phyloP scores from a whole-genome alignment of 1,140 invertebrate species.

The Chrysopa pallens region DNA sequence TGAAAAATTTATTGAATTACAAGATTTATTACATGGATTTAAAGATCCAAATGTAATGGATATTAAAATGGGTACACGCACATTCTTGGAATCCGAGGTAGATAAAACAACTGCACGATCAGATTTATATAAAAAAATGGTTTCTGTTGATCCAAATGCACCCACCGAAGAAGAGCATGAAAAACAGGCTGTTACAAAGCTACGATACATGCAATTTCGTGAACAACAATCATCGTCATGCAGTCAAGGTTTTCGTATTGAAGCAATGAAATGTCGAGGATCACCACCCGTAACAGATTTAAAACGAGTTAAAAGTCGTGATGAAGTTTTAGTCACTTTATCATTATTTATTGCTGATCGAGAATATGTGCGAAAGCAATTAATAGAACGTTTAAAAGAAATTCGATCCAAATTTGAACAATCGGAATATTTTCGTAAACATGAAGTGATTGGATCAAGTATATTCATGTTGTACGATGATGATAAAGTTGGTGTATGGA shows the following conservation, averaged over 20 bases:
- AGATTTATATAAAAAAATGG: constrained; percentile 84
- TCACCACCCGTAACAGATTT: constrained; percentile 54
- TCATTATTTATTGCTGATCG: constrained; percentile 55
- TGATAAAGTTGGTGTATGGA: constrained; percentile 71
- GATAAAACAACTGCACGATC: constrained; percentile 56
- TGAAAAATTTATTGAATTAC: constrained; percentile 78
- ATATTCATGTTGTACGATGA: constrained; percentile 87
- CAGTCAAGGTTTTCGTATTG: constrained; percentile 85
- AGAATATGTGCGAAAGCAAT: constrained; percentile 41
- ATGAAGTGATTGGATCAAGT: constrained; percentile 91
- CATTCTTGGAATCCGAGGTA: constrained; percentile 88
- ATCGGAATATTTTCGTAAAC: constrained; percentile 71
- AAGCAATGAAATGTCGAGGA: constrained; percentile 77
- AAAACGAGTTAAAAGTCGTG: constrained; percentile 54
- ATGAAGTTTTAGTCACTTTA: constrained; percentile 63
- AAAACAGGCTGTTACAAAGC: constrained; percentile 68
- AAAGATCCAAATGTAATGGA: constrained; percentile 77
- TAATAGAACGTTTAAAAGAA: constrained; percentile 55
- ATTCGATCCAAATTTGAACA: constrained; percentile 63
- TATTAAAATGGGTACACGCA: constrained; percentile 82
- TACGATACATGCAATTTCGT: constrained; percentile 89
- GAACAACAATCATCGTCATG: constrained; percentile 86
- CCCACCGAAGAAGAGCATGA: constrained; percentile 68
- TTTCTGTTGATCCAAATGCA: constrained; percentile 72
- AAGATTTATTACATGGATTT: constrained; percentile 73